Evolutionary conservation across 2,888 invertebrate species (phyloP).

Genomic region (Nezara viridula): DNA sequence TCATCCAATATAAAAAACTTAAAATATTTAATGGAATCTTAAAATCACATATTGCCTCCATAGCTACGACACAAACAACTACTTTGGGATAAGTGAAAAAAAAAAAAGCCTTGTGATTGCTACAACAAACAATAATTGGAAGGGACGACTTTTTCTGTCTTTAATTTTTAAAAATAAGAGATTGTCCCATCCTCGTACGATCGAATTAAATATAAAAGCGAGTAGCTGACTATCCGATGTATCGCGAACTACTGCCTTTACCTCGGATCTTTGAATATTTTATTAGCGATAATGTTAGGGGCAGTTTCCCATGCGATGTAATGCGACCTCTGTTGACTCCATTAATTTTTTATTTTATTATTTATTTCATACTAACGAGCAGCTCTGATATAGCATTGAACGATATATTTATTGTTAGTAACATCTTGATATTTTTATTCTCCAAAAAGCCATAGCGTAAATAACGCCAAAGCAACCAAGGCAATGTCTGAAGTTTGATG

Average conservation of each 20-base stretch:
- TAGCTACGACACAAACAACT: neutral
- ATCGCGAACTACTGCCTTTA: neutral
- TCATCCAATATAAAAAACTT: neutral
- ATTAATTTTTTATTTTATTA: neutral
- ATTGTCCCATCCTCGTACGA: neutral
- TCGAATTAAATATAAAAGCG: neutral
- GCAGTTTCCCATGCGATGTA: neutral
- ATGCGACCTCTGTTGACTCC: neutral
- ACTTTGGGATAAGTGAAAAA: neutral
- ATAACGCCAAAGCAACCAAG: no score
- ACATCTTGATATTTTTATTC: no score
- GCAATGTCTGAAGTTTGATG: no score
- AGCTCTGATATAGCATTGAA: no score
- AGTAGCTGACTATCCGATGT: neutral
- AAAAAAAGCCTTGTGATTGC: neutral
- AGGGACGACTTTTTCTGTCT: neutral
- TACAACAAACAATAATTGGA: neutral
- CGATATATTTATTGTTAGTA: no score
- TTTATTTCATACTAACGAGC: neutral
- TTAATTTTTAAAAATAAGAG: neutral
- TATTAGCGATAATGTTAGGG: neutral
- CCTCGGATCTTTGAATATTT: neutral
- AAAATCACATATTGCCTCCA: neutral
- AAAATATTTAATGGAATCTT: neutral
- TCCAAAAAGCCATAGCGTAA: no score